phyloP scores from a whole-genome alignment of 1,140 invertebrate species.

The Drosophila ogumai region DNA sequence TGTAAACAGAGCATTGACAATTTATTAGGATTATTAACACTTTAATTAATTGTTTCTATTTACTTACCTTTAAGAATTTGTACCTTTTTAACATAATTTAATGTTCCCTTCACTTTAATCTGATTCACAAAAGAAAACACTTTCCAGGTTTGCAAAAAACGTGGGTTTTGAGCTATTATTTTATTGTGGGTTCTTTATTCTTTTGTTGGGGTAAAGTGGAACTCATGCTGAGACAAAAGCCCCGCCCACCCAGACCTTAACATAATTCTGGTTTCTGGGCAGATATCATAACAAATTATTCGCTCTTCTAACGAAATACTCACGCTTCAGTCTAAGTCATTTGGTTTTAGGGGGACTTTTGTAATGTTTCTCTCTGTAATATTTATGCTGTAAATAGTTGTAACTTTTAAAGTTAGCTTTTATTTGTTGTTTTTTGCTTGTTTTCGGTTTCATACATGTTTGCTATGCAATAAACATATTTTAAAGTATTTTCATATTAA shows the following conservation, averaged over 20 bases:
- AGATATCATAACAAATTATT: slow-evolving; percentile 36
- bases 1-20: neutral
- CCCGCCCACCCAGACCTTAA: slow-evolving; percentile 37
- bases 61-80: neutral
- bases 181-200: slow-evolving; percentile 40
- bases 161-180: slow-evolving; percentile 14
- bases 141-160: neutral
- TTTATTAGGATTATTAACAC: neutral
- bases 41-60: neutral
- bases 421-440: slow-evolving; percentile 45
- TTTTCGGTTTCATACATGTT: slow-evolving; percentile 53
- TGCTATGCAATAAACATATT: slow-evolving; percentile 78
- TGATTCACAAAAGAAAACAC: slow-evolving; percentile 15
- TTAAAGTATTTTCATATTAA: slow-evolving; percentile 47
- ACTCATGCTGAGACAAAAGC: slow-evolving; percentile 30
- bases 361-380: slow-evolving; percentile 7
- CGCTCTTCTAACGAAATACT: slow-evolving; percentile 41
- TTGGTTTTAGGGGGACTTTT: slow-evolving; percentile 32
- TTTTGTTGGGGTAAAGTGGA: slow-evolving; percentile 33
- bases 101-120: slow-evolving; percentile 11
- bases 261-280: slow-evolving; percentile 27
- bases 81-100: neutral
- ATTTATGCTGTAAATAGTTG: slow-evolving; percentile 55
- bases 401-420: slow-evolving; percentile 74
- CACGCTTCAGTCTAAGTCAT: slow-evolving; percentile 65